These are phyloP conservation scores for Solea solea DNA, from an alignment of 2,113 vertebrate genomes.

Conservation along the genomic window DNA sequence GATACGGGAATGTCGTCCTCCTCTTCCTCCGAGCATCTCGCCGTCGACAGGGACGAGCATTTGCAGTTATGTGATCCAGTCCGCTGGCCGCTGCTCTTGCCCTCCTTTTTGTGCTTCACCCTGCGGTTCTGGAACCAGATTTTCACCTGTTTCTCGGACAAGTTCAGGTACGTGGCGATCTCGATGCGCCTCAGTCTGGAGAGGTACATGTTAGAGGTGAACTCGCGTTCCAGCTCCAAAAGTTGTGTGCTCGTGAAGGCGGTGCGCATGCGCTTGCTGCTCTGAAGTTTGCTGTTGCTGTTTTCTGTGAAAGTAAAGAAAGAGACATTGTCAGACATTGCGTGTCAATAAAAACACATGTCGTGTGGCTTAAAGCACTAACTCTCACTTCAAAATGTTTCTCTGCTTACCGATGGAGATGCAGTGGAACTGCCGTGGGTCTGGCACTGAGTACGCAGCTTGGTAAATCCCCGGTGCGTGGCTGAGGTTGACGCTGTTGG, in stretches of 20 bases:
- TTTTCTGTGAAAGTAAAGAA: conserved; percentile 81
- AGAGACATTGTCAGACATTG: conserved; percentile 18
- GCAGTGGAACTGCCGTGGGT: conserved; percentile 98
- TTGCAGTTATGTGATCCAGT: conserved; percentile 88
- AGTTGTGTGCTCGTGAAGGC: conserved; percentile 99
- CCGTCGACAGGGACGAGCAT: conserved; percentile 90
- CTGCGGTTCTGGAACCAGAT: conserved; percentile 99
- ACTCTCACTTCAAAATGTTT: rapidly evolving
- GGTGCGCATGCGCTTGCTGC: conserved; percentile 98
- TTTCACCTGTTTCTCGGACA: conserved; percentile 99
- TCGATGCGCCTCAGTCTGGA: conserved; percentile 97
- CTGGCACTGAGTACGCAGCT: conserved; percentile 90
- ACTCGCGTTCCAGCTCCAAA: conserved; percentile 96
- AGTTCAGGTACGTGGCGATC: conserved; percentile 98
- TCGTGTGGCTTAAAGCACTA: neutral
- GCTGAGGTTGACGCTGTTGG: conserved; percentile 85
- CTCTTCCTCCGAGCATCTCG: conserved; percentile 90
- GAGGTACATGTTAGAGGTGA: conserved; percentile 99
- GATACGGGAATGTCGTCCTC: conserved; percentile 94
- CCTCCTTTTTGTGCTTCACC: conserved; percentile 99
- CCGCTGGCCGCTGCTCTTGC: conserved; percentile 88
- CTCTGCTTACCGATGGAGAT: conserved; percentile 93
- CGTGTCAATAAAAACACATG: rapidly evolving
- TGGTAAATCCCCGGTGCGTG: conserved; percentile 92
- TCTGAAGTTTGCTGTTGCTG: conserved; percentile 90